Base-by-base conservation (phyloP, 2,888 invertebrate genomes). In the Drosophila neotestacea region DNA sequence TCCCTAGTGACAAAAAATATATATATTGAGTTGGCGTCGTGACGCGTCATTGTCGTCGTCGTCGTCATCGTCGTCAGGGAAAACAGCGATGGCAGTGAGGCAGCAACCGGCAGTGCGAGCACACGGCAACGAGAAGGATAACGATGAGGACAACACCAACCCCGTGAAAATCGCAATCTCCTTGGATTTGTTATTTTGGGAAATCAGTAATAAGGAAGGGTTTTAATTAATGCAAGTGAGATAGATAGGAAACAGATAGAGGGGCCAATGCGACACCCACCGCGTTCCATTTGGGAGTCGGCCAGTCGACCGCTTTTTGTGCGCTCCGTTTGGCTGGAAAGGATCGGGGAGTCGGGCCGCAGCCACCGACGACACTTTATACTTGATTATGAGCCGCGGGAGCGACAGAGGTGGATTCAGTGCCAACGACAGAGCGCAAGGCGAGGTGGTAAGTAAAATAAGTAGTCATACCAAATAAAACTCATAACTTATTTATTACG, bases 271-370 rank as follows among this genome's bases (percentile, higher is more conserved):
- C 84, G 75, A 73, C 85, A 81, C 67, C 59, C 85, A 38, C 64
- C 63, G 32, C 75, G 81, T 58, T 72, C 87, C 81, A 94, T 94
- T 90, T 95, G 95, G 95, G 94, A 94, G 90, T 93, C 94, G 77
- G 94, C 95, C 71, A 94, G 94, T 91, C 93, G 94, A 73, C 94
- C 95, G 88, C 92, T 95, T 91, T 94, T 94, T 91, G 93, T 95
- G 74, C 93, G 93, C 84, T 94, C 94, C 48, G 94, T 95, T 58
- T 97, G 96, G 96, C 94, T 95, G 66, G 91, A 92, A 68, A 72
- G 86, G 27, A 83, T 70, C 64, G 94, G 95, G 88, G 95, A 95
- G 22, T 94, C 95, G 80, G 85, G 89, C 5, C 85, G 85, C 69
- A 89, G 90, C 36, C 89, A 90, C 44, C 90, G 91, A 47, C 83